Percentiles rank a stretch among this genome's conserved stretches.
Conservation (phyloP, 2,888 invertebrate genomes). For the Drosophila emarginata region DNA sequence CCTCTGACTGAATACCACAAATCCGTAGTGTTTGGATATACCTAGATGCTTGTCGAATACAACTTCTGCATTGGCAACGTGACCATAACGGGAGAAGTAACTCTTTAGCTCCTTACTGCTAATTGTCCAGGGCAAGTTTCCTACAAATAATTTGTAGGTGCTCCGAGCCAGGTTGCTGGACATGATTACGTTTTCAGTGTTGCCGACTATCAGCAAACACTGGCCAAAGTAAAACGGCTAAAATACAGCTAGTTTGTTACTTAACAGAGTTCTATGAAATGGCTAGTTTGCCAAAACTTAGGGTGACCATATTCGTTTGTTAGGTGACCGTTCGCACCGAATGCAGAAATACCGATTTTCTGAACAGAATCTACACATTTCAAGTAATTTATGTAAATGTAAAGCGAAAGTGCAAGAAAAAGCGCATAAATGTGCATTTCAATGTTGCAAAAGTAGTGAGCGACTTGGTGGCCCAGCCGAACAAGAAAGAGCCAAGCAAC, state of each 20-base stretch:
- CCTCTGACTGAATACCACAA: conserved; percentile 87
- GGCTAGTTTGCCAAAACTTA: background rate
- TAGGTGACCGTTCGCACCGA: background rate
- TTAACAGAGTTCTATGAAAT: background rate
- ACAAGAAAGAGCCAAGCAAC: conserved; percentile 30
- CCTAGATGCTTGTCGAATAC: conserved; percentile 90
- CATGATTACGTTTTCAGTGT: conserved; percentile 48
- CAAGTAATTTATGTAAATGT: conserved; percentile 66
- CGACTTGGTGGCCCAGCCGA: conserved; percentile 35
- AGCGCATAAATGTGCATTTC: conserved; percentile 51
- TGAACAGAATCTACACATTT: conserved; percentile 9
- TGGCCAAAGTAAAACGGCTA: background rate
- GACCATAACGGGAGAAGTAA: conserved; percentile 91
- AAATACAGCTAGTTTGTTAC: no score
- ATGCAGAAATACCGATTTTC: background rate
- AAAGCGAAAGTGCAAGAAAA: conserved; percentile 51
- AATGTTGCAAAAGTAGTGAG: conserved; percentile 48
- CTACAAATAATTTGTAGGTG: conserved; percentile 87
- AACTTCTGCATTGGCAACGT: conserved; percentile 86
- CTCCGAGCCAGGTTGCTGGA: conserved; percentile 61
- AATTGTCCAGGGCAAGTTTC: conserved; percentile 92
- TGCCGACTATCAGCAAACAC: background rate
- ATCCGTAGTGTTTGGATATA: conserved; percentile 89
- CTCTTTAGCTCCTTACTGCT: conserved; percentile 87
- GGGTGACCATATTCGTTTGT: background rate